Evolutionary conservation across 2,888 invertebrate species (phyloP), one percentile per base, ranked within the genome.

Genomic region (Drosophila meridiana): DNA sequence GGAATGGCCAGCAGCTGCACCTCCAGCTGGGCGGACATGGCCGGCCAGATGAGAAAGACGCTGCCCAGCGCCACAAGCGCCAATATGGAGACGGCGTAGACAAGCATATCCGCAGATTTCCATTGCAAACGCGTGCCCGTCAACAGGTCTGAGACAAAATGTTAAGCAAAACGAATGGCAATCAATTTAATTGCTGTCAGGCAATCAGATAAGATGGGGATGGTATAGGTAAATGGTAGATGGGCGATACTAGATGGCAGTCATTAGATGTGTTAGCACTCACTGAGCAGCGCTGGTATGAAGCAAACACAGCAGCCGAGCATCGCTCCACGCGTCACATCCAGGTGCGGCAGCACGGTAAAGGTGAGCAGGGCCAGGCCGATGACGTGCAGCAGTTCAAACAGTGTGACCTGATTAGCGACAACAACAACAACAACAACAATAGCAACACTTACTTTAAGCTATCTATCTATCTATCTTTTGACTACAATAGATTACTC

Each of bases 301-400:
- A 98, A 94, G 90, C 97, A 97, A 76, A 98, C 94, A 30, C 97
- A 97, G 92, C 97, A 97, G 89, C 97, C 96, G 61, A 98, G 93
- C 95, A 97, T 97, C 1, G 96, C 95, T 1, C 96, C 97, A 91
- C 97, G 96, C 11, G 97, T 94, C 0, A 96, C 96, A 92, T 98
- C 97, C 80, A 98, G 91, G 78, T 96, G 95, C 0, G 98, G 98
- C 43, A 98, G 93, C 50, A 97, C 95, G 42, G 95, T 92, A 77
- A 97, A 96, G 36, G 96, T 94, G 32, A 98, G 94, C 42, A 97
- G 92, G 0, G 96, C 96, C 83, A 97, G 93, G 14, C 98, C 98
- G 45, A 96, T 93, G 0, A 96, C 95, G 88, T 98, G 96, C 14
- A 97, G 93, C 0, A 96, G 95, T 93, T 98, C 98, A 80, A 97